Conservation (phyloP, 1,140 invertebrate genomes). For the Globodera ellingtonae region DNA sequence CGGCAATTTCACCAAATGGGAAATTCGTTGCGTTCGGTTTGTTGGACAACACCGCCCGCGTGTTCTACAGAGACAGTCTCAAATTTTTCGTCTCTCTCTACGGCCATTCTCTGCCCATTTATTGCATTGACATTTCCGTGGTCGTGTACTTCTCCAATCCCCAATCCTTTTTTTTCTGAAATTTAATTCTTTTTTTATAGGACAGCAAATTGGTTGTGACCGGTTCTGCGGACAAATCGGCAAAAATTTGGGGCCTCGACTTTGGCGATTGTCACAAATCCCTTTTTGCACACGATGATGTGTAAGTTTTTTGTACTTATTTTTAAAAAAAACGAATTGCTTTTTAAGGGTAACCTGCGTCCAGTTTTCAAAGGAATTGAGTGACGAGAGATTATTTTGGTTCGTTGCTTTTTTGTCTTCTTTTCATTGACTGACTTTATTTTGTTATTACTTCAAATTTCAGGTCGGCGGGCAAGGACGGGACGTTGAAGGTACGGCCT, state of each 20-base stretch:
- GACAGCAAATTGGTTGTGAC: constrained; percentile 87
- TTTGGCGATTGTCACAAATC: constrained; percentile 86
- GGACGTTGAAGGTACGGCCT: constrained; percentile 69
- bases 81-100: constrained; percentile 95
- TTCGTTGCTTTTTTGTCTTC: not conserved
- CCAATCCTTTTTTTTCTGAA: not conserved
- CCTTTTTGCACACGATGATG: constrained; percentile 84
- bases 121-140: constrained; percentile 81
- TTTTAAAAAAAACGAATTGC: not conserved
- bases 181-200: constrained; percentile 65
- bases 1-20: constrained; percentile 79
- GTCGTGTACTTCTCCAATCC: constrained; percentile 12
- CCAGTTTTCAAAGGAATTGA: constrained; percentile 68
- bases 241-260: constrained; percentile 97
- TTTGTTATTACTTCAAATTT: not conserved
- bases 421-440: not conserved
- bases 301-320: constrained; percentile 54
- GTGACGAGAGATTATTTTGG: constrained; percentile 85
- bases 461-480: constrained; percentile 83
- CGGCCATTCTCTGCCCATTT: constrained; percentile 91
- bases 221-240: constrained; percentile 89
- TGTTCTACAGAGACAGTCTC: constrained; percentile 89
- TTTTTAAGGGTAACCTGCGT: constrained; percentile 78
- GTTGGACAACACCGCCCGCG: constrained; percentile 88
- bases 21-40: constrained; percentile 85